Percentiles rank a stretch among this genome's conserved stretches.
phyloP scores from a whole-genome alignment of 2,797 vertebrate species.

The Girardinus metallicus region DNA sequence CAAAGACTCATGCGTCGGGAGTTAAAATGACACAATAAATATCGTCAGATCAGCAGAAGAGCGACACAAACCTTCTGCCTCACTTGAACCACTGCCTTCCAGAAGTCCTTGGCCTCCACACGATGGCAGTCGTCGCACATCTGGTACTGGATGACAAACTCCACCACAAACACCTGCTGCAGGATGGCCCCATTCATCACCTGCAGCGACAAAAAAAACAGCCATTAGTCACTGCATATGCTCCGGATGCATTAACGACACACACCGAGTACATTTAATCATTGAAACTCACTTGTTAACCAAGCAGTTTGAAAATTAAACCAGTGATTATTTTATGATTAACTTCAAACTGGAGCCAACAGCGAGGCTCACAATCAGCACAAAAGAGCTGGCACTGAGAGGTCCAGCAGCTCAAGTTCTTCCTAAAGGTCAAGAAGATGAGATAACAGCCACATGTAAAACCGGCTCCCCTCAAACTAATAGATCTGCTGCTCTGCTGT shows the following conservation, averaged over 20 bases:
- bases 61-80: slow-evolving; percentile 89
- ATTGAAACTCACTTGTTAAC: neutral
- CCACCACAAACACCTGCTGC: slow-evolving; percentile 96
- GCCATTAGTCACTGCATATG: slow-evolving; percentile 15
- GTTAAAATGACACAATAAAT: neutral
- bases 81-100: slow-evolving; percentile 97
- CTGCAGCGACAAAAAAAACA: slow-evolving; percentile 70
- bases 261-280: neutral
- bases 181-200: slow-evolving; percentile 97
- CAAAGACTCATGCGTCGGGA: neutral
- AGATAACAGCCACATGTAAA: slow-evolving; percentile 50
- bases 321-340: neutral
- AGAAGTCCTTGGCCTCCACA: slow-evolving; percentile 98
- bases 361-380: slow-evolving; percentile 5
- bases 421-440: slow-evolving; percentile 68
- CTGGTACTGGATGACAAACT: slow-evolving; percentile 88
- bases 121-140: slow-evolving; percentile 99
- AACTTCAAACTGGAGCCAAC: slow-evolving; percentile 5
- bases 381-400: slow-evolving; percentile 33
- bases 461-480: slow-evolving; percentile 24
- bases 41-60: neutral
- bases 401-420: slow-evolving; percentile 52
- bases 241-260: neutral
- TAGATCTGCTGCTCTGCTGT: slow-evolving; percentile 2
- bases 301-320: neutral